Evolutionary conservation across 2,888 invertebrate species (phyloP), one percentile per base, ranked within the genome.

Genomic region (Eupithecia inturbata): DNA sequence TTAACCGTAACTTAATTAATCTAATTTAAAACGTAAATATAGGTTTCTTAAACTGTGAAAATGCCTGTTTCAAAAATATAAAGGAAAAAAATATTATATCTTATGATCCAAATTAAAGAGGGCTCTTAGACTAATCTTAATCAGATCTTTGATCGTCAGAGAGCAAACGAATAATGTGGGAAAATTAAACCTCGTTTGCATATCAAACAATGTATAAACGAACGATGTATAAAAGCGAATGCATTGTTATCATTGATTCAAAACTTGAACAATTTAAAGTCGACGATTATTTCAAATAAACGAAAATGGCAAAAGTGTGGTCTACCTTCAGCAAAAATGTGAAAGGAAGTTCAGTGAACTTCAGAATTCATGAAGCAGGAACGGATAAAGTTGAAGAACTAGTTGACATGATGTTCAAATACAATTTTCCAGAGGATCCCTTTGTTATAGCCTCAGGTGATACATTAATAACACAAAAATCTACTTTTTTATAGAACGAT

Each of bases 291-390:
- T 12, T 14, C 9, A 14, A 26, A 57, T 14, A 26, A 57, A 12
- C 5, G 0, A 26, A 26, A 22, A 66, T 66, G 66, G 66, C 39
- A 39, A 66, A 66, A 66, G 66, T 66, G 26, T 66, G 66, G 66
- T 36, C 66, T 36, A 66, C 6, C 22, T 66, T 66, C 16, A 22
- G 36, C 39, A 66, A 66, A 39, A 66, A 14, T 66, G 39, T 66
- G 22, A 66, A 66, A 66, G 66, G 66, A 14, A 36, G 66, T 66
- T 26, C 26, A 39, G 66, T 66, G 10, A 66, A 66, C 36, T 66
- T 66, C n/a, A 66, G 26, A 14, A 66, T 66, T 7, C 22, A 22
- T 6, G 66, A 66, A 39, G 66, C 26, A 22, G 62, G 62, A 7
- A 66, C n/a, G 36, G 66, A 66, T 39, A 66, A 26, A 39, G 12